These are phyloP conservation scores for Semnornis frantzii DNA, from an alignment of 2,113 vertebrate species.

Conservation along the genomic window DNA sequence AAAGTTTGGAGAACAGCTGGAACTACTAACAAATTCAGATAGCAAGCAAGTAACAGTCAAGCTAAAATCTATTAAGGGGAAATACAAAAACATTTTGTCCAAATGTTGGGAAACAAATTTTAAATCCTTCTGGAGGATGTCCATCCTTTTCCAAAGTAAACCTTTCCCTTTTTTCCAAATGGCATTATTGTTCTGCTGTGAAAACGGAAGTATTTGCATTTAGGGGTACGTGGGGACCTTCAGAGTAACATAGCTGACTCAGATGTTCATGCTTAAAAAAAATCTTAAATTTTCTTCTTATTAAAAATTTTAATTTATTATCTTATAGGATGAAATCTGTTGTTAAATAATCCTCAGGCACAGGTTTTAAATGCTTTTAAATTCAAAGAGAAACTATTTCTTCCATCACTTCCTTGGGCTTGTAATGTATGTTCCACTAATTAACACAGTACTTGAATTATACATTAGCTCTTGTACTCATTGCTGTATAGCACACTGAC, in stretches of 20 bases:
- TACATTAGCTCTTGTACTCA: not conserved
- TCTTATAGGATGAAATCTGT: not conserved
- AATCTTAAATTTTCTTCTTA: not conserved
- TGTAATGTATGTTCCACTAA: not conserved
- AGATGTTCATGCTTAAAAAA: not conserved
- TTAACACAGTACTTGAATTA: not conserved
- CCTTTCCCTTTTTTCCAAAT: not conserved
- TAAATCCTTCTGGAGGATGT: not conserved
- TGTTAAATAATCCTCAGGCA: not conserved
- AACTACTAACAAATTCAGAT: not conserved
- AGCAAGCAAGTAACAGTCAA: not conserved
- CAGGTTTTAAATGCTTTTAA: not conserved
- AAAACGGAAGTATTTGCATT: not conserved
- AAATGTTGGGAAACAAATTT: not conserved
- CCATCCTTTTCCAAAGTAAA: not conserved
- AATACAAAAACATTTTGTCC: not conserved
- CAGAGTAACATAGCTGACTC: not conserved
- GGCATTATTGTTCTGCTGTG: not conserved
- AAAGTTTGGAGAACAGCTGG: not conserved
- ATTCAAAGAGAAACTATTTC: slow-evolving; percentile 2
- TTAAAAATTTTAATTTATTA: not conserved
- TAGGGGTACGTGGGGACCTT: not conserved
- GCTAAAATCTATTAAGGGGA: not conserved
- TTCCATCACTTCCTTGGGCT: not conserved
- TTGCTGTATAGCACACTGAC: not conserved